Base-by-base conservation (phyloP, 2,888 invertebrate species). In the Ametastegia equiseti region DNA sequence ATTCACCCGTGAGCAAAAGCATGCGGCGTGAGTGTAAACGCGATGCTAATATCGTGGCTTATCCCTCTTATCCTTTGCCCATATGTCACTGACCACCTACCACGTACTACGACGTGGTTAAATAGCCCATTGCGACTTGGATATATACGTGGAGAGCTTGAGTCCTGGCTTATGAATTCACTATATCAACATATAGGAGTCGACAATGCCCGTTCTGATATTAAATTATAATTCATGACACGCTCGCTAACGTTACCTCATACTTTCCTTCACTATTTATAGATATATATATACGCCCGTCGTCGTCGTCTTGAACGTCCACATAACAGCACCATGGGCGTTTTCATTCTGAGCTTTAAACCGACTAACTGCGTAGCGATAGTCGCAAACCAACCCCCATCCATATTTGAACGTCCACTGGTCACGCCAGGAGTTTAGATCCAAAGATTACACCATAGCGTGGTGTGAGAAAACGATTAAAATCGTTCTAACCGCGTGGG, bases 81-180 rank as follows among this genome's bases (percentile, higher is more conserved):
- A 85, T 89, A 88, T 88, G 88, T 90, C 90, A 89, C 88, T 88
- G 89, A 89, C 90, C 89, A 90, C 89, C 89, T 89, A 88, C 88
- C 87, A 86, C 83, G 77, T 36, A 69, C 57, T 75, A 54, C 75
- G 36, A 78, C 60, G 30, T 60, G 60, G 39, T 36, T 75, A 54
- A 75, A 75, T 54, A 54, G 75, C 9, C 54, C 5, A 75, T 75
- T 75, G 75, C 54, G 9, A 54, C n/a, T n/a, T 54, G 75, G 75
- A 23, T 54, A 75, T 45, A 54, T 54, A 75, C 36, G 30, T 36
- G 36, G 6, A 67, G 39, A 39, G 9, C 39, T 9, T n/a, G 45
- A n/a, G 27, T 5, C 30, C 1, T 13, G 54, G 60, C 60, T 63
- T 78, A 30, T 57, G 45, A 63, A 78, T 78, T 13, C 60, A 75